These are phyloP conservation scores for Fistularia commersonii DNA, from an alignment of 2,797 vertebrate genomes.

Conservation along the genomic window DNA sequence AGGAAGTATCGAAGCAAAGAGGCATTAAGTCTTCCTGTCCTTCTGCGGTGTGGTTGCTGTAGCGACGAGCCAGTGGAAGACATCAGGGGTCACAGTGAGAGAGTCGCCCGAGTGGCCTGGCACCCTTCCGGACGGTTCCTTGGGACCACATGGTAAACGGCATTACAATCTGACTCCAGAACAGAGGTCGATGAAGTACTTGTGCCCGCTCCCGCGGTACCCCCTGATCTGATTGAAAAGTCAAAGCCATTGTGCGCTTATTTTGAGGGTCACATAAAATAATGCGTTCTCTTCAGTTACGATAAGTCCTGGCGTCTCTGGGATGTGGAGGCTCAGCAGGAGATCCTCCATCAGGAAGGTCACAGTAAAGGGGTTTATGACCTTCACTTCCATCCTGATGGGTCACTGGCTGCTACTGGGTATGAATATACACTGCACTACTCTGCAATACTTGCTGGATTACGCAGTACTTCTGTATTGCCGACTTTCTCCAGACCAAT, in stretches of 20 bases:
- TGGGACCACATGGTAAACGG: conserved; percentile 88
- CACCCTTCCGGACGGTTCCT: conserved; percentile 94
- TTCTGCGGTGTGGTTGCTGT: conserved; percentile 30
- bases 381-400: conserved; percentile 89
- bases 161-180: too few relatives aligned
- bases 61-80: conserved; percentile 94
- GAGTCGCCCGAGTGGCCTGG: conserved; percentile 90
- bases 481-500: neutral
- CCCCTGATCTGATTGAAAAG: too few relatives aligned
- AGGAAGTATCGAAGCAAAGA: too few relatives aligned
- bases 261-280: neutral
- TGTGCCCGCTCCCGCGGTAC: too few relatives aligned
- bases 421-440: conserved; percentile 37
- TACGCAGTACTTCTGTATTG: neutral
- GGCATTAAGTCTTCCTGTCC: too few relatives aligned
- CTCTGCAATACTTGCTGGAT: neutral
- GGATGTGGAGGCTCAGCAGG: conserved; percentile 94
- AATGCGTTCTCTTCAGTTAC: conserved; percentile 71
- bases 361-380: conserved; percentile 97
- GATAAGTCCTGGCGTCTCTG: conserved; percentile 94
- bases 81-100: conserved; percentile 89
- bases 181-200: too few relatives aligned
- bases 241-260: too few relatives aligned
- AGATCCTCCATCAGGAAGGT: conserved; percentile 96
- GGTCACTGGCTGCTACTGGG: conserved; percentile 89